Evolutionary conservation across 2,113 vertebrate genomes (phyloP), one percentile per base, ranked within the genome.

Genomic region (Gnathonemus longibarbis): DNA sequence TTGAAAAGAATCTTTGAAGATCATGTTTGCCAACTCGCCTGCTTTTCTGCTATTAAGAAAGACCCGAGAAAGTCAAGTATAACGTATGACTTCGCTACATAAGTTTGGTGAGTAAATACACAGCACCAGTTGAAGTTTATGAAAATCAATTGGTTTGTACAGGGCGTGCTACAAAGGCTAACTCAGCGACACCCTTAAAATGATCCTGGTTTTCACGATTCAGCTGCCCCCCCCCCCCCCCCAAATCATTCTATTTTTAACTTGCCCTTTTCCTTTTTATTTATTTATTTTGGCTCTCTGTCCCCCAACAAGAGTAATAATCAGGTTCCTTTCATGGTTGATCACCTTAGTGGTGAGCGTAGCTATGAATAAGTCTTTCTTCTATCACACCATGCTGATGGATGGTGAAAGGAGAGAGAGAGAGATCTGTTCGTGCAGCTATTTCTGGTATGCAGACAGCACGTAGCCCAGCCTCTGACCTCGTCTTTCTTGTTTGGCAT

Each of bases 111-210:
- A 31, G 5, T 50, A 87, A 53, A 52, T 35, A 58, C 17, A 52
- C n/a, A 10, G 1, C 48, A 87, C 49, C 48, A 88, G 1, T 19
- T 45, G 13, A 42, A 88, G 50, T 24, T 17, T 58, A 58, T 21
- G 35, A 58, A 58, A 58, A 42, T 88, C 3, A 58, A 58, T 24
- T 21, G 53, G 3, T 21, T 58, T 58, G 10, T 15, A 24, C 85
- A 90, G 21, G 46, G 92, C 8, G 58, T 62, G 90, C 95, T 92
- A 13, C 94, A 92, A 95, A 94, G 42, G 53, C 13, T 10, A 39
- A 70, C 88, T 19, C 3, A 94, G 94, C 93, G 95, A 95, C 95
- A 94, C 89, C 91, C 86, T 91, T 48, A 84, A 80, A 31, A 24
- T 31, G 35, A 42, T 89, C 88, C 56, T 48, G 27, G 92, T 93